These are phyloP conservation scores for Scaptomyza flava DNA, from an alignment of 2,888 invertebrate species.

Conservation along the genomic window DNA sequence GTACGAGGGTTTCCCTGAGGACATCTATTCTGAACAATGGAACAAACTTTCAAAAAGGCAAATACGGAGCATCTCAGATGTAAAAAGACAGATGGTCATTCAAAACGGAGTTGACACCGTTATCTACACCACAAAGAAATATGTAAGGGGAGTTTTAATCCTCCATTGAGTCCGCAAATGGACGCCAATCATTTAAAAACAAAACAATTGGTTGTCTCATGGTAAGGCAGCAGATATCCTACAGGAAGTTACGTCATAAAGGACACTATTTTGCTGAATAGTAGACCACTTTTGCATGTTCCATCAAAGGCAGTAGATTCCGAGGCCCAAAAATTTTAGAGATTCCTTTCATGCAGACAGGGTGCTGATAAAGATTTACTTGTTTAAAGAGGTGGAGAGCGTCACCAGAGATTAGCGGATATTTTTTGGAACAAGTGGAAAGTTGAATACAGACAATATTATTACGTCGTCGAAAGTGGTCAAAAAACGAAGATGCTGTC, in stretches of 20 bases:
- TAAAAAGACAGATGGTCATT: conserved; percentile 4
- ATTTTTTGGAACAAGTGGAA: too few species aligned
- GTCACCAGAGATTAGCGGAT: too few species aligned
- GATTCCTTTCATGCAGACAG: background rate
- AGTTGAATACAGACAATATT: too few species aligned
- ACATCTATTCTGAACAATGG: conserved; percentile 10
- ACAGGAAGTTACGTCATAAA: too few species aligned
- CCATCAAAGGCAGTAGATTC: background rate
- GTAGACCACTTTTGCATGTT: too few species aligned
- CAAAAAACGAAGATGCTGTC: too few species aligned
- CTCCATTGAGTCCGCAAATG: too few species aligned
- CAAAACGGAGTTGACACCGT: conserved; percentile 7
- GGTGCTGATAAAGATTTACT: too few species aligned
- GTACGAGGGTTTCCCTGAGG: too few species aligned
- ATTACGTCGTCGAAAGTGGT: too few species aligned
- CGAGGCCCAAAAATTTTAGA: background rate
- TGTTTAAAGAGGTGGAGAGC: too few species aligned
- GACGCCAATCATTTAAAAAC: background rate
- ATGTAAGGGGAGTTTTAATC: background rate
- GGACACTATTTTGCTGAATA: background rate
- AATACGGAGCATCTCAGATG: conserved; percentile 3
- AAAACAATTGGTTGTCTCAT: background rate
- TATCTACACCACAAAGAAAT: conserved; percentile 1
- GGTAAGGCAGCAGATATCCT: too few species aligned
- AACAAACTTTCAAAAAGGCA: background rate